A percentile compares a stretch with the other conserved stretches of the same genome.
Conservation (phyloP, 1,140 invertebrate genomes). For the Aethina tumida region DNA sequence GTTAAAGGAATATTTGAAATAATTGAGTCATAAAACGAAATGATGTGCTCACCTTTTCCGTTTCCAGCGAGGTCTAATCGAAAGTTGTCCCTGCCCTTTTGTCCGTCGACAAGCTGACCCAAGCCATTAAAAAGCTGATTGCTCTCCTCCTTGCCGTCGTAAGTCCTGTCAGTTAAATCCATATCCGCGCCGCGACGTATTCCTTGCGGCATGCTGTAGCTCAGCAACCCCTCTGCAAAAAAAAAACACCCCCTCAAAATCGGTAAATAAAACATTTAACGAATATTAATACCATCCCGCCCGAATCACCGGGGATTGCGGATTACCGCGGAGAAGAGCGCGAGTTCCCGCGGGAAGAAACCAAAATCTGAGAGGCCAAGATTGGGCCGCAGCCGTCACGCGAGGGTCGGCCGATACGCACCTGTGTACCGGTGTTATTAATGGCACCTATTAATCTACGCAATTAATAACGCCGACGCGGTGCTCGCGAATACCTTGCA, state of each 20-base stretch:
- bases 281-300: neutral
- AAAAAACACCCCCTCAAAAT: conserved; percentile 5
- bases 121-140: conserved; percentile 66
- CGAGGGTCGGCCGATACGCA: conserved; percentile 5
- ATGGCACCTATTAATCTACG: conserved; percentile 16
- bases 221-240: conserved; percentile 64
- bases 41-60: conserved; percentile 56
- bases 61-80: conserved; percentile 55
- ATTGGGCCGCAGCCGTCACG: neutral
- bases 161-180: conserved; percentile 69
- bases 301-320: neutral
- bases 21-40: no score
- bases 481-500: conserved; percentile 12
- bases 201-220: conserved; percentile 76
- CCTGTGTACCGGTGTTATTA: conserved; percentile 13
- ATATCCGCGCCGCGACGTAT: conserved; percentile 55
- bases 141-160: conserved; percentile 64
- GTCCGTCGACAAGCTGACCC: conserved; percentile 86
- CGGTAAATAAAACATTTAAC: neutral
- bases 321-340: neutral
- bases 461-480: conserved; percentile 16
- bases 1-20: no score
- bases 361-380: no score
- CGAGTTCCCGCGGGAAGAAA: neutral
- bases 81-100: conserved; percentile 70